These are phyloP conservation scores for Torymus tubicola DNA, from an alignment of 2,888 invertebrate species.

Conservation along the genomic window DNA sequence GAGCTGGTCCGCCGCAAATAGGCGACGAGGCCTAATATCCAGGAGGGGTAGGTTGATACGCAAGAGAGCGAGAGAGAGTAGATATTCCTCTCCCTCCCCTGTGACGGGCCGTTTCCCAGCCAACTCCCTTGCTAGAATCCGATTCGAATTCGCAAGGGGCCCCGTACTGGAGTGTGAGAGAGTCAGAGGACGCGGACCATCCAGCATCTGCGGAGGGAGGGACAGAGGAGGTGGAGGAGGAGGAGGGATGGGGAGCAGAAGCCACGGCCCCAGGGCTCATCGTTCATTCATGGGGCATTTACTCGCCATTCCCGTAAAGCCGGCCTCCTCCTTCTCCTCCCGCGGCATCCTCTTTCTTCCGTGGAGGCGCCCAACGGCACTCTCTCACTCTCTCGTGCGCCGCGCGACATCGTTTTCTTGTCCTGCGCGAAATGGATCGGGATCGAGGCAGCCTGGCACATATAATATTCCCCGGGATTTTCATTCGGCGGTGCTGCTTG, in stretches of 20 bases:
- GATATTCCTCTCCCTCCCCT: constrained; percentile 57
- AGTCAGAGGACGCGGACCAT: not conserved
- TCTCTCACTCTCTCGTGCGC: constrained; percentile 61
- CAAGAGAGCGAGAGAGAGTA: constrained; percentile 63
- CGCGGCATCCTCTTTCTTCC: constrained; percentile 55
- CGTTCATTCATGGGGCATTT: constrained; percentile 77
- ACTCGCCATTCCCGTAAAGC: constrained; percentile 74
- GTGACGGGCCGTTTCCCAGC: constrained; percentile 24
- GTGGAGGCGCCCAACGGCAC: constrained; percentile 30
- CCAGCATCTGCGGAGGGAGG: constrained; percentile 6
- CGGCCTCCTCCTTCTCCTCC: constrained; percentile 60
- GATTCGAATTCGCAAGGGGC: constrained; percentile 67
- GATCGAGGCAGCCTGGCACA: constrained; percentile 66
- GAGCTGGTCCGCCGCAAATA: constrained; percentile 6
- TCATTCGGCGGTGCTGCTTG: not conserved
- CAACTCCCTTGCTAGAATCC: constrained; percentile 69
- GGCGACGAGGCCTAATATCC: constrained; percentile 41
- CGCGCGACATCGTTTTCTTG: constrained; percentile 66
- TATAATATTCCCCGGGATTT: constrained; percentile 64
- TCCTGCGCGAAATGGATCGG: constrained; percentile 70
- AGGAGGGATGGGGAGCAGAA: not conserved
- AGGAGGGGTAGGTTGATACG: constrained; percentile 65
- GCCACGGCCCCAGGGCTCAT: constrained; percentile 69
- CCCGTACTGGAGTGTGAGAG: not conserved
- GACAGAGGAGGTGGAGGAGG: constrained; percentile 3